Evolutionary conservation across 2,113 vertebrate genomes (phyloP), one percentile per base, ranked within the genome.

Genomic region (Bujurquina vittata): DNA sequence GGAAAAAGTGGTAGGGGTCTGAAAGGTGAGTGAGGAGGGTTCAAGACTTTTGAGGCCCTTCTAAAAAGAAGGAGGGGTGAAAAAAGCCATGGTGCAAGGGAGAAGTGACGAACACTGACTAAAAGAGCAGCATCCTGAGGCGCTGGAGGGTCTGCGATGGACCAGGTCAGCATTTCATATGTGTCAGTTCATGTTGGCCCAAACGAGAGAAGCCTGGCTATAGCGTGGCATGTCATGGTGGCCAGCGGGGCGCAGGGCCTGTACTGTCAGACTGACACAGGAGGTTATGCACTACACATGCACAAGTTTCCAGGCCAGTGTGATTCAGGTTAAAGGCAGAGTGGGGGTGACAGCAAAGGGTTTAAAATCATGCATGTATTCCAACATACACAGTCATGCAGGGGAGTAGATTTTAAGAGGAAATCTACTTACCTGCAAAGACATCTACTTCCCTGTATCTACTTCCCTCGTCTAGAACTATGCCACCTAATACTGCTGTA

Each of bases 131-230:
- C 85, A 87, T 93, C 91, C 93, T 83, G 57, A 88, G 88, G 80
- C 55, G 89, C 92, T 79, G 77, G 74, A 90, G 93, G 89, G 88
- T 29, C 65, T 69, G 81, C 81, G 86, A 93, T 59, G 22, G 26
- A 91, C 92, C 83, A 88, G 94, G 92, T 95, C 95, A 96, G 95
- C 93, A 90, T 93, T 95, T 94, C 88, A 91, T 76, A 89, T 80
- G 84, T 94, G 93, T 94, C 95, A 91, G 90, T 91, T 94, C 93
- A 91, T 92, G 84, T 94, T 77, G 87, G 88, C 84, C 88, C 93
- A 89, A 87, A 74, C 49, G 17, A 87, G 85, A 89, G 78, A 90
- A 94, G 85, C 22, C 63, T 86, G 91, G 84, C 80, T 18, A 77
- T 87, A 93, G 85, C 22, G 72, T 84, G 88, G 84, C 80, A 18